Evolutionary conservation across 2,797 vertebrate species (phyloP), one percentile per base, ranked within the genome.

Genomic region (Babyrousa celebensis): DNA sequence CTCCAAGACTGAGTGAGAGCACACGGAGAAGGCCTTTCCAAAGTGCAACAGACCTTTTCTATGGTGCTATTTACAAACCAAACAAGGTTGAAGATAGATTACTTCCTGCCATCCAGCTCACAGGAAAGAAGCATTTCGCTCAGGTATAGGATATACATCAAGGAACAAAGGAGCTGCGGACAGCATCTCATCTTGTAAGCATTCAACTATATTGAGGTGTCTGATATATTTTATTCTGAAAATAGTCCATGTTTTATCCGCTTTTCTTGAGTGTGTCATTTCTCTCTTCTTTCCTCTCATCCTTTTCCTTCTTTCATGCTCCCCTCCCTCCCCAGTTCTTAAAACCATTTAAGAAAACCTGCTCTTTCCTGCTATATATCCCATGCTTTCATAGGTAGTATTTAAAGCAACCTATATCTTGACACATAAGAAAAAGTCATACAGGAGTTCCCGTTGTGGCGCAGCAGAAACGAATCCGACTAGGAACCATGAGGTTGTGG

Each of bases 61-160:
- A 25, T 79, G 75, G 68, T 48, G 96, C 94, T 97, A 96, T 96
- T 97, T 96, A 95, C 91, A 97, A 77, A 95, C 89, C 96, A 98
- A 96, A 0, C 80, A 87, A 2, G n/a, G 78, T 27, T 92, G 77
- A 98, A 96, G 98, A 97, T 9, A n/a, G 11, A 58, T 95, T 8
- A 12, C 95, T 98, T 97, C 15, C 89, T 80, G 96, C 95, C 90
- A 70, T 86, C 40, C 1, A 67, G 77, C 14, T 90, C 9, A 17
- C 32, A 32, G 79, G 63, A 97, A 98, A 90, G 80, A 96, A 94
- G 92, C 82, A 20, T 78, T 95, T 40, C 16, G 17, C 12, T 40
- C 29, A 92, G 56, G 77, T 52, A 96, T 29, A 96, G 32, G n/a
- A 40, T 58, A 74, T 40, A 80, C 75, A 56, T 62, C 54, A 74